Percentiles rank a stretch among this genome's conserved stretches.
Conservation (phyloP, 2,797 vertebrate species). For the Myiotriccus ornatus region DNA sequence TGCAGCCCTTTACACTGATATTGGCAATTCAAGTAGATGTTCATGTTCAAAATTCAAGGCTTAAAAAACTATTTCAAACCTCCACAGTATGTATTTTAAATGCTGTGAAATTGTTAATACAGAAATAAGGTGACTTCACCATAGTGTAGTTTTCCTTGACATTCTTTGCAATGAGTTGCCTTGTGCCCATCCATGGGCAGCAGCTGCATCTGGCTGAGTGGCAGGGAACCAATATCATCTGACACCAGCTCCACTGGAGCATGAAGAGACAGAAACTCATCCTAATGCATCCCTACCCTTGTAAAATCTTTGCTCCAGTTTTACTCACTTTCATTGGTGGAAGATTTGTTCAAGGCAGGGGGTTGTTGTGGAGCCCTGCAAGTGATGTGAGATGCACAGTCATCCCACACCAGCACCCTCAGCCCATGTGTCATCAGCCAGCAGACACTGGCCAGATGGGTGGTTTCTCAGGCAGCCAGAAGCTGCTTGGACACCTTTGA, state of each 20-base stretch:
- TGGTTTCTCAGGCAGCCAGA: background rate
- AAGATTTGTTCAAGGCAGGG: background rate
- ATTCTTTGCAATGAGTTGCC: background rate
- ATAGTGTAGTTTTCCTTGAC: background rate
- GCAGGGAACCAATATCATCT: background rate
- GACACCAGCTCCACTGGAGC: background rate
- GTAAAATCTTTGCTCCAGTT: background rate
- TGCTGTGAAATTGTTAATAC: background rate
- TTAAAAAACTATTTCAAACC: background rate
- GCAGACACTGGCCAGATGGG: accelerated
- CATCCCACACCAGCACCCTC: accelerated
- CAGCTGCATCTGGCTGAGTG: background rate
- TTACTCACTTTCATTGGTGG: background rate
- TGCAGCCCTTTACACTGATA: background rate
- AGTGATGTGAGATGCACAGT: background rate
- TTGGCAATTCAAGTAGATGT: background rate
- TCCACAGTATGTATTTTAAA: background rate
- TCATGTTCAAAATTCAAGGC: background rate
- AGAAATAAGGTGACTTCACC: background rate
- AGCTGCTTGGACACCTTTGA: background rate
- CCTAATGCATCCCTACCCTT: background rate
- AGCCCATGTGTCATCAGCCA: background rate
- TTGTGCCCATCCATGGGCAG: background rate
- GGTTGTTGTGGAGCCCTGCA: accelerated
- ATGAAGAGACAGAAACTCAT: background rate